These are phyloP conservation scores for Dendroctonus valens DNA, from an alignment of 1,140 invertebrate genomes.

Conservation along the genomic window DNA sequence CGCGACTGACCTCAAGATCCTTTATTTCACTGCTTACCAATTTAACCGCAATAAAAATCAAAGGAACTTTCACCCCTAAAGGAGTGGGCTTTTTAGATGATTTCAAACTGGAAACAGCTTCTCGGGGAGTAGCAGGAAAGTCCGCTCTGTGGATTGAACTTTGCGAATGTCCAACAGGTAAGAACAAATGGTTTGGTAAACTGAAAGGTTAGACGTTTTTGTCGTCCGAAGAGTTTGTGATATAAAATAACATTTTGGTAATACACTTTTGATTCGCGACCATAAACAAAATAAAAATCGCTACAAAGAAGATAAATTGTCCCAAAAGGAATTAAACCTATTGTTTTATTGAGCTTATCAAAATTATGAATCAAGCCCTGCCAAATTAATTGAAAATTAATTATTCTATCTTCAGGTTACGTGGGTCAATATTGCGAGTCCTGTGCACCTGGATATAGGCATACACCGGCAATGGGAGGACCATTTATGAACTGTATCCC, in stretches of 20 bases:
- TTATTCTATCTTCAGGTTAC: constrained; percentile 71
- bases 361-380: too few species aligned
- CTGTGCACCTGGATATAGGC: constrained; percentile 89
- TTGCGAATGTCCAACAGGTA: constrained; percentile 84
- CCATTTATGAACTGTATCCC: constrained; percentile 91
- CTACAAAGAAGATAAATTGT: too few species aligned
- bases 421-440: constrained; percentile 96
- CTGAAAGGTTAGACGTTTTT: too few species aligned
- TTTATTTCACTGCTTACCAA: constrained; percentile 93
- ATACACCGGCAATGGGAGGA: constrained; percentile 85
- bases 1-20: constrained; percentile 76
- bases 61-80: constrained; percentile 82
- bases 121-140: constrained; percentile 73
- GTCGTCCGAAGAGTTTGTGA: too few species aligned
- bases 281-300: too few species aligned
- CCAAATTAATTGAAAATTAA: too few species aligned
- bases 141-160: constrained; percentile 91
- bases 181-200: background rate
- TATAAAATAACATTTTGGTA: too few species aligned
- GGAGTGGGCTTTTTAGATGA: constrained; percentile 88
- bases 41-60: constrained; percentile 90
- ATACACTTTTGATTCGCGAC: too few species aligned
- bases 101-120: constrained; percentile 82
- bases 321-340: too few species aligned
- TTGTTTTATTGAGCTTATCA: too few species aligned